Evolutionary conservation across 2,888 invertebrate genomes (phyloP).

Genomic region (Xestoiulus laeticollis): DNA sequence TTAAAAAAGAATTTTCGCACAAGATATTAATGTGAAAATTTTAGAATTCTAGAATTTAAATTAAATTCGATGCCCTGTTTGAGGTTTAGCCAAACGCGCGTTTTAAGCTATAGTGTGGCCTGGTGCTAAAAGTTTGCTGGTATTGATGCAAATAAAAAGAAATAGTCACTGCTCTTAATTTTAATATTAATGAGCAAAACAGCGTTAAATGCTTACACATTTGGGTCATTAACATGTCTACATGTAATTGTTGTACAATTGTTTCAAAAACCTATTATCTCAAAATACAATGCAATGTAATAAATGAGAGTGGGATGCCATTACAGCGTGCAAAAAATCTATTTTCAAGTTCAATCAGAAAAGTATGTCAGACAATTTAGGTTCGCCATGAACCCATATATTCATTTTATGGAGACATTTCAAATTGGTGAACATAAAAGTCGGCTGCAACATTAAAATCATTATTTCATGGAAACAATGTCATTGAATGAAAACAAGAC

Average conservation of each 20-base stretch:
- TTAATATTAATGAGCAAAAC: constrained; percentile 30
- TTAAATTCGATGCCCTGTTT: no score
- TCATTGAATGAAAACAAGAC: not conserved
- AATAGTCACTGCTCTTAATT: not conserved
- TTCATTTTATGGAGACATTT: not conserved
- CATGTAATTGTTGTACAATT: not conserved
- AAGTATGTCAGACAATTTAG: not conserved
- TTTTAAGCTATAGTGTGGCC: no score
- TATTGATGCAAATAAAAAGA: not conserved
- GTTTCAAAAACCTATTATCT: not conserved
- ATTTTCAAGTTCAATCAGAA: not conserved
- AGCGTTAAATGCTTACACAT: constrained; percentile 1
- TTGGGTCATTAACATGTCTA: not conserved
- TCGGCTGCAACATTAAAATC: not conserved
- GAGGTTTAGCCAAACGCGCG: no score
- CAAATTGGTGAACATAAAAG: not conserved
- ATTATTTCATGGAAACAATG: constrained; percentile 39
- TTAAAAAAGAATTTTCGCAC: no score
- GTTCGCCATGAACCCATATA: not conserved
- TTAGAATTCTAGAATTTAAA: no score
- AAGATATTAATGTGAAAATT: no score
- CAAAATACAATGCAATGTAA: not conserved
- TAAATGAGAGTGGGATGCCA: not conserved
- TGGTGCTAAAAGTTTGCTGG: no score
- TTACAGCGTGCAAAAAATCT: not conserved